phyloP scores from a whole-genome alignment of 2,888 invertebrate genomes.

The Amiota mariae region DNA sequence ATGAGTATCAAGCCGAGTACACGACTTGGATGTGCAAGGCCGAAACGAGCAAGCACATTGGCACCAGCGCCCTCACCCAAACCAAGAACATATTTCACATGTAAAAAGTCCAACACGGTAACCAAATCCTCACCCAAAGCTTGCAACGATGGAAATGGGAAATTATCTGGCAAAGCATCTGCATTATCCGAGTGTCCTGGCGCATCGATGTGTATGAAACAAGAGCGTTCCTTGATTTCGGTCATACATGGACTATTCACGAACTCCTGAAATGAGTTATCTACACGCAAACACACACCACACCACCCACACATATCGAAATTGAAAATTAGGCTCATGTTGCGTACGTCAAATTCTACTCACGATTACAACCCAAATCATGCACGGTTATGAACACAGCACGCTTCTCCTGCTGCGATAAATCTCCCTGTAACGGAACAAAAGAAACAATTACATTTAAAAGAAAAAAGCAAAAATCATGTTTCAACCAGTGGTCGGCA shows the following conservation, averaged over 20 bases:
- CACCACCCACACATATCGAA: neutral
- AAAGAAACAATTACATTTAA: neutral
- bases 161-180: slow-evolving; percentile 82
- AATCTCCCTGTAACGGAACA: slow-evolving; percentile 79
- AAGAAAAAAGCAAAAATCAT: too few relatives aligned
- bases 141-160: slow-evolving; percentile 87
- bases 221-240: slow-evolving; percentile 87
- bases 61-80: slow-evolving; percentile 92
- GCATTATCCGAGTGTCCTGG: slow-evolving; percentile 91
- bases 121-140: slow-evolving; percentile 87
- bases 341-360: slow-evolving; percentile 67
- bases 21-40: slow-evolving; percentile 85
- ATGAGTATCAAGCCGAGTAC: slow-evolving; percentile 87
- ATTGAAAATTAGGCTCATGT: neutral
- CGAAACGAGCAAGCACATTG: slow-evolving; percentile 88
- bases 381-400: slow-evolving; percentile 91
- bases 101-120: slow-evolving; percentile 86
- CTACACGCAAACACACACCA: slow-evolving; percentile 73
- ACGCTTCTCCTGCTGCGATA: slow-evolving; percentile 85
- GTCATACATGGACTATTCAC: slow-evolving; percentile 87
- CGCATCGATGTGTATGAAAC: slow-evolving; percentile 90
- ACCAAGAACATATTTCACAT: slow-evolving; percentile 87
- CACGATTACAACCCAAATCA: slow-evolving; percentile 88
- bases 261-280: slow-evolving; percentile 87
- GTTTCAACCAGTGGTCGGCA: too few relatives aligned